Conservation (phyloP, 1,140 invertebrate species). For the Euglossa dilemma region DNA sequence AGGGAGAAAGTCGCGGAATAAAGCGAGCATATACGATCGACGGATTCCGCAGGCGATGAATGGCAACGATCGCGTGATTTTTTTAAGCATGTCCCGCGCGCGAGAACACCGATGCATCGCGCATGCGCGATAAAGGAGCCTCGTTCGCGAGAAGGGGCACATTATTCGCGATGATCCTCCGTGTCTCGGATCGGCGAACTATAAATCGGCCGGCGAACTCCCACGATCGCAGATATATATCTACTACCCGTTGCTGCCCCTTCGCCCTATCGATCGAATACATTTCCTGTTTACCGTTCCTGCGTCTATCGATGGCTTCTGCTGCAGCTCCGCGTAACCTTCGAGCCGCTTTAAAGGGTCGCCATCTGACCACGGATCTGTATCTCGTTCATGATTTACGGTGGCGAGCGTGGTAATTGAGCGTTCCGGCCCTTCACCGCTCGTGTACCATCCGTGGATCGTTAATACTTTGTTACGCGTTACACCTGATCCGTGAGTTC, state of each 20-base stretch:
- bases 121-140: background rate
- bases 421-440: constrained; percentile 28
- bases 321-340: constrained; percentile 56
- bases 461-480: constrained; percentile 12
- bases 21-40: no score
- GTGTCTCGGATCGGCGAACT: constrained; percentile 52
- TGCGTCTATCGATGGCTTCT: constrained; percentile 57
- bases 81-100: background rate
- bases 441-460: background rate
- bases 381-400: constrained; percentile 69
- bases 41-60: background rate
- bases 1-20: no score
- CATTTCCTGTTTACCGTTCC: constrained; percentile 68
- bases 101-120: background rate
- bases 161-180: constrained; percentile 62
- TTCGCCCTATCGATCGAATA: constrained; percentile 57
- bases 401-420: constrained; percentile 60
- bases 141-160: constrained; percentile 32
- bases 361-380: constrained; percentile 64
- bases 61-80: background rate
- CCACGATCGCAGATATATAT: constrained; percentile 70
- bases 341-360: constrained; percentile 61
- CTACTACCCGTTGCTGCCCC: constrained; percentile 42
- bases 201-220: constrained; percentile 70
- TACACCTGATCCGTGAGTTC: background rate